Conservation (phyloP, 2,797 vertebrate genomes). For the Heterohyrax brucei region DNA sequence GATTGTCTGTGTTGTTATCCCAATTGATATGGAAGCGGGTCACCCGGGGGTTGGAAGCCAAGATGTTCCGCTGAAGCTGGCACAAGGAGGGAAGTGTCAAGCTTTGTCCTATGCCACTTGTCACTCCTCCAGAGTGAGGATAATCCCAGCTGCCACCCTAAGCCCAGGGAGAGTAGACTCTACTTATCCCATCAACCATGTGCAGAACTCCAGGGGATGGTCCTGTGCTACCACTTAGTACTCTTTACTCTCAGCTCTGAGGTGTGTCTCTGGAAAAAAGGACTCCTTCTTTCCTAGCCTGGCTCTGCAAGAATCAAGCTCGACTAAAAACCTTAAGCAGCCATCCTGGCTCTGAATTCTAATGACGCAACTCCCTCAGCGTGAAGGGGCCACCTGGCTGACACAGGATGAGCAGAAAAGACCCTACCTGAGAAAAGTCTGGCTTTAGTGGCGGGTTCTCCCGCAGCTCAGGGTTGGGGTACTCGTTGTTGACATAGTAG, state of each 20-base stretch:
- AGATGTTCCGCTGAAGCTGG: conserved; percentile 96
- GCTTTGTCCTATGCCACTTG: not conserved
- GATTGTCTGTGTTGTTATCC: conserved; percentile 94
- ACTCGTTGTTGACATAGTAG: conserved; percentile 98
- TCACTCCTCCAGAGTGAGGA: not conserved
- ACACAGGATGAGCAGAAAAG: not conserved
- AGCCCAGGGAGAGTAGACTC: not conserved
- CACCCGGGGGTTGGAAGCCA: conserved; percentile 96
- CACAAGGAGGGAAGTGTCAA: conserved; percentile 50
- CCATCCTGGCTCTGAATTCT: not conserved
- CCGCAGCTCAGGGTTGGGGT: conserved; percentile 94
- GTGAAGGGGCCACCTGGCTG: not conserved
- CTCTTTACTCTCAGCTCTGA: conserved; percentile 20
- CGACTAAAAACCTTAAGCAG: conserved; percentile 32
- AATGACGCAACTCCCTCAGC: not conserved
- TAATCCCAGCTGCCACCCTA: not conserved
- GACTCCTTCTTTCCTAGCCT: not conserved
- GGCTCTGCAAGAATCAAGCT: not conserved
- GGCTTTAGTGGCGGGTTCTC: conserved; percentile 96
- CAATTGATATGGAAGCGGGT: conserved; percentile 98
- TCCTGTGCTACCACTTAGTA: not conserved
- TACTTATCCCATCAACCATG: not conserved
- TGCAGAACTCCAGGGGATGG: not conserved
- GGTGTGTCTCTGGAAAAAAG: conserved; percentile 31
- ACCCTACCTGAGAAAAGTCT: conserved; percentile 94